A percentile compares a stretch with the other conserved stretches of the same genome.
Evolutionary conservation across 1,140 invertebrate species (phyloP).

Genomic region (Leguminivora glycinivorella): DNA sequence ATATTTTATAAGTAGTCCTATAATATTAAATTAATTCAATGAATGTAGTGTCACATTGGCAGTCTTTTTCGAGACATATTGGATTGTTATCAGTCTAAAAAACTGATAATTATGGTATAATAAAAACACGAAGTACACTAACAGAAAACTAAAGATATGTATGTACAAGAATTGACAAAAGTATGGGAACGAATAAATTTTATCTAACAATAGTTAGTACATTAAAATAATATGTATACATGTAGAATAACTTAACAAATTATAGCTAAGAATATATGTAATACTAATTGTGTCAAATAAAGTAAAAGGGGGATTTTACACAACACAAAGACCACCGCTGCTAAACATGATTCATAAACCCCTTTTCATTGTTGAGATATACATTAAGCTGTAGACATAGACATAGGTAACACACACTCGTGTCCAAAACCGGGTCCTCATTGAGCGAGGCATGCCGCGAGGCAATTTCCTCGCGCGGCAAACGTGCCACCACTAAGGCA

Average conservation of each 20-base stretch:
- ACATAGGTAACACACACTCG: too few species aligned
- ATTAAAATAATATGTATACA: constrained; percentile 15
- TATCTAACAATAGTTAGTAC: constrained; percentile 16
- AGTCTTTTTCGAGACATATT: not conserved
- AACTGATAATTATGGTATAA: not conserved
- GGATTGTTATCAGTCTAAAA: not conserved
- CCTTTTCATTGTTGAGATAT: too few species aligned
- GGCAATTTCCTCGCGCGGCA: too few species aligned
- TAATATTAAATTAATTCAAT: not conserved
- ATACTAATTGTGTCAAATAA: not conserved
- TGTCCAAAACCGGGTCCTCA: too few species aligned
- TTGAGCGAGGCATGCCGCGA: too few species aligned
- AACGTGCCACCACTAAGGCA: too few species aligned
- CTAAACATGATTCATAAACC: too few species aligned
- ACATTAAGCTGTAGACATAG: too few species aligned
- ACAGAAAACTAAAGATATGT: constrained; percentile 30
- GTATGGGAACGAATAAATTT: constrained; percentile 9
- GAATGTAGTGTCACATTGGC: not conserved
- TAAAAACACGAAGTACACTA: not conserved
- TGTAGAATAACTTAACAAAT: constrained; percentile 13
- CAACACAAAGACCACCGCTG: not conserved
- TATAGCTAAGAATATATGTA: constrained; percentile 5
- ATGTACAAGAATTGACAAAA: constrained; percentile 38
- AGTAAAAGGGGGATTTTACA: not conserved
- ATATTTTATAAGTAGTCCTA: constrained; percentile 12